Percentiles rank a stretch among this genome's conserved stretches.
phyloP scores from a whole-genome alignment of 2,797 vertebrate species.

The Pseudochirops cupreus region DNA sequence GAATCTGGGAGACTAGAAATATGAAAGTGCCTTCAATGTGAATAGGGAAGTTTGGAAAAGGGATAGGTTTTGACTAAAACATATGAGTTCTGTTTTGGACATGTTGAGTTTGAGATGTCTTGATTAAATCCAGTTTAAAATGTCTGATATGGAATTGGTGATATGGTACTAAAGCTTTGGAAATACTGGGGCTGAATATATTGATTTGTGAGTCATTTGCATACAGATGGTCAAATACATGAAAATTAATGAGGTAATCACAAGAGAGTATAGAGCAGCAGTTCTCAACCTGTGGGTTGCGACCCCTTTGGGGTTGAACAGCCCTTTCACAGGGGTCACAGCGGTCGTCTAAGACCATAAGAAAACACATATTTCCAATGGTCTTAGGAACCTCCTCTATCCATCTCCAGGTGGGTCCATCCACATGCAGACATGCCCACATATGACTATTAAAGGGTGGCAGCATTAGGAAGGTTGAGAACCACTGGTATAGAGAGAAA shows the following conservation, averaged over 20 bases:
- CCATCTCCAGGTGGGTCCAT: too few relatives aligned
- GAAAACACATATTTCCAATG: too few relatives aligned
- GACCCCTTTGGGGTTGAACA: too few relatives aligned
- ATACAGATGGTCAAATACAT: not conserved
- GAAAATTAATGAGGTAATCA: not conserved
- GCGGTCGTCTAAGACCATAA: too few relatives aligned
- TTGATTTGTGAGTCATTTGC: not conserved
- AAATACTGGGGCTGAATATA: not conserved
- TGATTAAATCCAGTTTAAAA: not conserved
- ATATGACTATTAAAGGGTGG: too few relatives aligned
- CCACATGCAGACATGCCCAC: too few relatives aligned
- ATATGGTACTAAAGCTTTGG: not conserved
- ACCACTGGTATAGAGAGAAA: not conserved
- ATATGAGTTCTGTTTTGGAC: not conserved
- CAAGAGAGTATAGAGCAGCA: not conserved
- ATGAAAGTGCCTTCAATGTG: not conserved
- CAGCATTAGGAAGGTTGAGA: too few relatives aligned
- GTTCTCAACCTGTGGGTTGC: too few relatives aligned
- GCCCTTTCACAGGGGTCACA: too few relatives aligned
- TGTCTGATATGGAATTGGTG: not conserved
- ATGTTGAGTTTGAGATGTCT: not conserved
- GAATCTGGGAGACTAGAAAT: not conserved
- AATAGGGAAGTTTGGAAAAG: not conserved
- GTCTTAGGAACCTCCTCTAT: too few relatives aligned
- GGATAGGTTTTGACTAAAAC: not conserved